Evolutionary conservation across 2,797 vertebrate genomes (phyloP).

Genomic region (Manis pentadactyla): DNA sequence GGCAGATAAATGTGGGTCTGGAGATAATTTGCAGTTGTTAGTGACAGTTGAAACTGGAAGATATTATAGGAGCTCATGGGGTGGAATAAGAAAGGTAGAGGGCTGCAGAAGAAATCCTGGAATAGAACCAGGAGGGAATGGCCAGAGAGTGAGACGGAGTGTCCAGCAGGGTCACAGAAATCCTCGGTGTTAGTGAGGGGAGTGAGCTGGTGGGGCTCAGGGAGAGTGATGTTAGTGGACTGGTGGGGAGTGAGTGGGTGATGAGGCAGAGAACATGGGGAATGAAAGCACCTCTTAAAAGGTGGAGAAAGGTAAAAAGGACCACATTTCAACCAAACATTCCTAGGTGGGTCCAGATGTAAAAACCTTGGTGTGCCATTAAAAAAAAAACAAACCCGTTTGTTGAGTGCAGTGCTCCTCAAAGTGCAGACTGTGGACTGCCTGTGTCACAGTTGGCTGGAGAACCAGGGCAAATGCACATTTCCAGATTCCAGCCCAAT

Average conservation of each 20-base stretch:
- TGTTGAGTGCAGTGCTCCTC: neutral
- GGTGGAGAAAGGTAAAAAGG: neutral
- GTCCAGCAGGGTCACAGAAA: neutral
- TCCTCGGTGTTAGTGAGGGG: neutral
- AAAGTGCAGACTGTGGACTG: neutral
- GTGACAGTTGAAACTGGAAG: neutral
- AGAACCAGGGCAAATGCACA: neutral
- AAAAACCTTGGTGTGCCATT: conserved; percentile 1
- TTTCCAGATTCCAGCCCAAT: neutral
- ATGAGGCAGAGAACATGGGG: neutral
- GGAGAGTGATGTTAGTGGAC: neutral
- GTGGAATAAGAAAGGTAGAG: neutral
- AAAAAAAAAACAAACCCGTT: neutral
- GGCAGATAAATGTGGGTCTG: neutral
- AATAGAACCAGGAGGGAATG: neutral
- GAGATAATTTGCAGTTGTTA: neutral
- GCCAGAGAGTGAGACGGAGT: neutral
- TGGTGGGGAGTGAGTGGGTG: neutral
- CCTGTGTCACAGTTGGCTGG: neutral
- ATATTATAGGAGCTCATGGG: neutral
- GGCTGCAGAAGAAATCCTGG: neutral
- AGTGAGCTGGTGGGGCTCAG: neutral
- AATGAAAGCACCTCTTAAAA: conserved; percentile 24
- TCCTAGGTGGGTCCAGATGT: neutral
- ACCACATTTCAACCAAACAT: neutral